Conservation (phyloP, 2,888 invertebrate genomes). For the Stenodema calcarata region DNA sequence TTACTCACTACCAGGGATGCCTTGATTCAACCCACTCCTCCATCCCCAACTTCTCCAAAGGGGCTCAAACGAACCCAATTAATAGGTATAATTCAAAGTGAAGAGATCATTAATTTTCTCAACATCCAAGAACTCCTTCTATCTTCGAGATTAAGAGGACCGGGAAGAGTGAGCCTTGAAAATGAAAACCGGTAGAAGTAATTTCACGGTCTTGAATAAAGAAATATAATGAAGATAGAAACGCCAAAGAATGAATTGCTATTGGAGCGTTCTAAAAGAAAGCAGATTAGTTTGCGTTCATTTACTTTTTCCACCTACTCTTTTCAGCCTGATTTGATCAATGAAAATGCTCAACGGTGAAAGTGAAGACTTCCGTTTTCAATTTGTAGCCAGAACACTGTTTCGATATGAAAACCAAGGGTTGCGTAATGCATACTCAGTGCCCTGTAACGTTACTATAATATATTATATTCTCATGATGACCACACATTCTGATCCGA, state of each 20-base stretch:
- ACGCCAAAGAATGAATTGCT: slow-evolving; percentile 12
- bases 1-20: not conserved
- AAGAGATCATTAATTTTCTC: slow-evolving; percentile 2
- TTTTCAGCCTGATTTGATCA: not conserved
- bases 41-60: not conserved
- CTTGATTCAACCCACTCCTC: not conserved
- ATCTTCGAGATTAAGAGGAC: slow-evolving; percentile 9
- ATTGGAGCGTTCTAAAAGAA: not conserved
- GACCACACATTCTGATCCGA: too few species aligned
- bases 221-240: slow-evolving; percentile 40
- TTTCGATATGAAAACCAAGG: too few species aligned
- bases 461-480: too few species aligned
- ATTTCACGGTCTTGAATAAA: slow-evolving; percentile 38
- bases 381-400: too few species aligned
- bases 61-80: not conserved
- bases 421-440: too few species aligned
- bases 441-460: too few species aligned
- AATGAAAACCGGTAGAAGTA: slow-evolving; percentile 28
- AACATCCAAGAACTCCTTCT: not conserved
- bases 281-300: slow-evolving; percentile 11
- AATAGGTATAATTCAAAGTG: not conserved
- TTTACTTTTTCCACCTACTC: not conserved
- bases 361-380: not conserved
- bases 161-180: slow-evolving; percentile 6
- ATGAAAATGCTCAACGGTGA: not conserved